These are phyloP conservation scores for Carpatolechia fugitivella DNA, from an alignment of 2,888 invertebrate genomes.

Conservation along the genomic window DNA sequence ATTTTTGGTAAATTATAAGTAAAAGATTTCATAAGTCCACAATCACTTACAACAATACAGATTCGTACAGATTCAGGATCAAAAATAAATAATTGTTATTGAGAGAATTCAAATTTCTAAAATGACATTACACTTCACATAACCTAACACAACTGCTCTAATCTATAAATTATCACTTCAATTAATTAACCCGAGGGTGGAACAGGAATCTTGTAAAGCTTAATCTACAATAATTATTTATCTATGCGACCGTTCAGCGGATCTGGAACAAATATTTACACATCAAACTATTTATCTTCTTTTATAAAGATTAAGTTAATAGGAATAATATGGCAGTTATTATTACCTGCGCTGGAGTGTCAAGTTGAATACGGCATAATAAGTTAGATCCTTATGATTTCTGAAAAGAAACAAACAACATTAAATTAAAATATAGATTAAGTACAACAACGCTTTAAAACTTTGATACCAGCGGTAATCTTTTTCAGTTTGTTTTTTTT, in stretches of 20 bases:
- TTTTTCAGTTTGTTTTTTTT: too few species aligned
- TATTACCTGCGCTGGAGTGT: slow-evolving; percentile 59
- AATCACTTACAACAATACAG: slow-evolving; percentile 72
- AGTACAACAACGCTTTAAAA: too few species aligned
- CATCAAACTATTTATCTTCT: background rate
- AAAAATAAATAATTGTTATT: slow-evolving; percentile 76
- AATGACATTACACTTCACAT: slow-evolving; percentile 56
- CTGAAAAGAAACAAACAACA: slow-evolving; percentile 42
- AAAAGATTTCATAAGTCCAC: slow-evolving; percentile 71
- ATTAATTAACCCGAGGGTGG: slow-evolving; percentile 73
- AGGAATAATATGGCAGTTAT: background rate
- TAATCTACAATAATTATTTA: slow-evolving; percentile 70
- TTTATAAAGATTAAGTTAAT: background rate
- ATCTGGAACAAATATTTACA: slow-evolving; percentile 58
- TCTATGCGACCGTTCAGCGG: slow-evolving; percentile 64
- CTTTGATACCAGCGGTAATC: too few species aligned
- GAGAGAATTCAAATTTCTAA: slow-evolving; percentile 66
- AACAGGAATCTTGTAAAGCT: slow-evolving; percentile 75
- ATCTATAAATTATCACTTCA: slow-evolving; percentile 72
- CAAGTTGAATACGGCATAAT: slow-evolving; percentile 51
- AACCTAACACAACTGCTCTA: slow-evolving; percentile 70
- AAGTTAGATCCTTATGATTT: slow-evolving; percentile 67
- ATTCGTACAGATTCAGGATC: slow-evolving; percentile 76
- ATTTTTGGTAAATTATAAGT: slow-evolving; percentile 77
- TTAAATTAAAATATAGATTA: background rate